phyloP scores from a whole-genome alignment of 2,113 vertebrate species.

The Engraulis encrasicolus region DNA sequence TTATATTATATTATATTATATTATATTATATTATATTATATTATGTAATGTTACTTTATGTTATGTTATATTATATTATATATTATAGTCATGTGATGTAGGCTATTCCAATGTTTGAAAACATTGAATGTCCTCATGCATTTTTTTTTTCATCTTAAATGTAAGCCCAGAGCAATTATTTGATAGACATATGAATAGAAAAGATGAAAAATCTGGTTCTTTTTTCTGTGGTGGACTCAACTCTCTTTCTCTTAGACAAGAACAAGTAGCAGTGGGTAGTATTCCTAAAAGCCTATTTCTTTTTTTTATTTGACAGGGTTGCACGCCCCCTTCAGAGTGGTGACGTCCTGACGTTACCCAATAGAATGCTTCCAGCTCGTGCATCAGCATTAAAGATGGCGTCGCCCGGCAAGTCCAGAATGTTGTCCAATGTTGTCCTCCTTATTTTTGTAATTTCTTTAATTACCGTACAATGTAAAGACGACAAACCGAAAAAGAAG shows the following conservation, averaged over 20 bases:
- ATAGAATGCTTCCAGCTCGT: constrained; percentile 43
- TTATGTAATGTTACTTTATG: too few relatives aligned
- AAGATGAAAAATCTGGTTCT: too few relatives aligned
- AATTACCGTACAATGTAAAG: constrained; percentile 53
- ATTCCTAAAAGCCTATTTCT: background rate
- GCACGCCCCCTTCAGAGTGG: background rate
- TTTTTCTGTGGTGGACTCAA: too few relatives aligned
- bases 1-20: too few relatives aligned
- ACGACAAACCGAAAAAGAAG: constrained; percentile 76
- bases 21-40: too few relatives aligned
- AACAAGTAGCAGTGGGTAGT: background rate
- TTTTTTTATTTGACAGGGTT: background rate
- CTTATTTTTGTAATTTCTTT: constrained; percentile 60
- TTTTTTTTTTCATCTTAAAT: background rate
- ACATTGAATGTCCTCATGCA: background rate
- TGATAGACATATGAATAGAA: too few relatives aligned
- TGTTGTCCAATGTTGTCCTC: constrained; percentile 41
- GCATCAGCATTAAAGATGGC: constrained; percentile 72
- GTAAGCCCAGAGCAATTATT: too few relatives aligned
- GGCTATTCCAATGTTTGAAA: too few relatives aligned
- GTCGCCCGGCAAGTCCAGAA: constrained; percentile 52
- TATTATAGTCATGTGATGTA: too few relatives aligned
- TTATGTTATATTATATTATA: too few relatives aligned
- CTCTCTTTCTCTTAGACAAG: too few relatives aligned
- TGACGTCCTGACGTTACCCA: constrained; percentile 64